Base-by-base conservation (phyloP, 2,113 vertebrate species). In the Syngnathoides biaculeatus region DNA sequence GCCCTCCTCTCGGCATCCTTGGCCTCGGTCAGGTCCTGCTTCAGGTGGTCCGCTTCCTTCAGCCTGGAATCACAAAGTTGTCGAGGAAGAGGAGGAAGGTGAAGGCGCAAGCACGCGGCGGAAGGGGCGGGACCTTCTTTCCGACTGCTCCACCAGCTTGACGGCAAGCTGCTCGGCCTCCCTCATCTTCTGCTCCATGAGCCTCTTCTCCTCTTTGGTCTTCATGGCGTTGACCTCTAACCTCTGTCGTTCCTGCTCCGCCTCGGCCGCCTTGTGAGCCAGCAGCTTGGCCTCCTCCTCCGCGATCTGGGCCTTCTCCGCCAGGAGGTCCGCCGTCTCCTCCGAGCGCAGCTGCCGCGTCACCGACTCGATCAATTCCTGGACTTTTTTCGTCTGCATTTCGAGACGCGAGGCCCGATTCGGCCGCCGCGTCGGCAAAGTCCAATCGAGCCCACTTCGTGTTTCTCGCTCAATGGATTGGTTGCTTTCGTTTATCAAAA, bases 131-230 rank as follows among this genome's bases (percentile, higher is more conserved):
- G 17, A 96, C 95, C 95, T 95, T 45, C 94, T 88, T 80, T 95
- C 95, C 0, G 95, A 96, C 73, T 97, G 95, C 87, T 96, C 94
- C 84, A 95, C 94, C 82, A 98, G 91, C 78, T 95, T 95, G 76
- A 95, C 93, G 0, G 95, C 93, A n/a, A 96, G 91, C 75, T 94
- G 87, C 86, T 97, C 95, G 0, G 95, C 93, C 85, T 97, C 95
- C 71, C 93, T 89, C 94, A 96, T 95, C 90, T 98, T 96, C 87
- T 97, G 95, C 88, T 98, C 95, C 94, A 97, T 95, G 84, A 94
- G 89, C 15, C 94, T 87, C 70, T 95, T 94, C 82, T 97, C 95
- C 79, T 97, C 95, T 84, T 96, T 95, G 74, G 92, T 95, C 73
- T 95, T 96, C 83, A 95, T 88, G 22, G 95, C 95, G 0, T 94